Percentiles rank a stretch among this genome's conserved stretches.
These are phyloP conservation scores for Eulemur rubriventer DNA, from an alignment of 2,797 vertebrate genomes.

Conservation along the genomic window DNA sequence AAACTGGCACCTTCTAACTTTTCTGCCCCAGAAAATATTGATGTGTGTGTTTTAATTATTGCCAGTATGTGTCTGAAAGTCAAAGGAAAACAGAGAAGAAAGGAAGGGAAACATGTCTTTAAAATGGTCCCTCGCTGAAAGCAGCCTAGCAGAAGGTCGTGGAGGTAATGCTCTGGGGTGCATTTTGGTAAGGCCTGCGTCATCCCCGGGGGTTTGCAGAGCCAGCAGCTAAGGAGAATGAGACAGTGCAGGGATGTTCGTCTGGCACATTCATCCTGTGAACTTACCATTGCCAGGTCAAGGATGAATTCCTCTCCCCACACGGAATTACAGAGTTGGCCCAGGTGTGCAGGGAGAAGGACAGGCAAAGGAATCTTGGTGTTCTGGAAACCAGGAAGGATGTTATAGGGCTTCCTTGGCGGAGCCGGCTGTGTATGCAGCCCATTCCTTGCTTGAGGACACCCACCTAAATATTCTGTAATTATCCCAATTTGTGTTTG, in stretches of 20 bases:
- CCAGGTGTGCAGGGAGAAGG: not conserved
- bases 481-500: not conserved
- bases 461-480: too few relatives aligned
- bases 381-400: not conserved
- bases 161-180: not conserved
- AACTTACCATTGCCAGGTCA: not conserved
- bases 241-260: not conserved
- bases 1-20: not conserved
- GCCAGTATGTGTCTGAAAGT: not conserved
- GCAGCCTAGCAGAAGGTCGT: not conserved
- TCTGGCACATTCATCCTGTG: not conserved
- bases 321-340: not conserved
- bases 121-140: not conserved
- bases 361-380: not conserved
- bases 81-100: not conserved
- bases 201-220: not conserved
- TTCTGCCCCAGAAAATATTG: not conserved
- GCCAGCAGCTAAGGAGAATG: not conserved
- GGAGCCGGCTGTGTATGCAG: not conserved
- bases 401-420: not conserved
- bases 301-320: conserved; percentile 1
- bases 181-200: not conserved
- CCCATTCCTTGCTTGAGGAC: not conserved
- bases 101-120: not conserved
- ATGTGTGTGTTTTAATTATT: not conserved